Conservation (phyloP, 2,797 vertebrate species). For the Tenualosa thibaudeaui region DNA sequence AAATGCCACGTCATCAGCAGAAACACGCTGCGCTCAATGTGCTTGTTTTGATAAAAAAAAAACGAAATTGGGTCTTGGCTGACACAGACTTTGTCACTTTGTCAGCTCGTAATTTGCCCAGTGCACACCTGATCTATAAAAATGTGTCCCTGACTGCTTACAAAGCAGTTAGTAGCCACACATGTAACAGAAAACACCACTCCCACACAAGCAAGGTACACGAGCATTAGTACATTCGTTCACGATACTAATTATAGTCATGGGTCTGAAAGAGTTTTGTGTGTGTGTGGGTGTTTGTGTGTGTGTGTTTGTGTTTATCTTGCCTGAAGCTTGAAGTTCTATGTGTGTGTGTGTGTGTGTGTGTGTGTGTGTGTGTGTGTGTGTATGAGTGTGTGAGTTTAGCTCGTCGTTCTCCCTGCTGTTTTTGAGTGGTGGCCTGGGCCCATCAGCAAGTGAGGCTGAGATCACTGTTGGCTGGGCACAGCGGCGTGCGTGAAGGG, state of each 20-base stretch:
- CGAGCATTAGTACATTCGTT: neutral
- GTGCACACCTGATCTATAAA: constrained; percentile 48
- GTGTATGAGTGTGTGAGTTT: too few species aligned
- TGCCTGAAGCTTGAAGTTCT: too few species aligned
- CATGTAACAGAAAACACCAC: neutral
- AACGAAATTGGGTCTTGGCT: constrained; percentile 37
- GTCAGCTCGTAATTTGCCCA: constrained; percentile 54
- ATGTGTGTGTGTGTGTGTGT: too few species aligned
- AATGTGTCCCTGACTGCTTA: constrained; percentile 41
- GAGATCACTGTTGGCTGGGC: neutral
- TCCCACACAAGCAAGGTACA: neutral
- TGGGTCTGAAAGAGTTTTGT: neutral
- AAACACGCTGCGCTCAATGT: constrained; percentile 29
- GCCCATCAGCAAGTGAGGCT: too few species aligned
- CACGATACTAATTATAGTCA: neutral
- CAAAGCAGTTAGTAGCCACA: constrained; percentile 30
- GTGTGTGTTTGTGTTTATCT: neutral
- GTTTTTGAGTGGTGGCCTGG: too few species aligned
- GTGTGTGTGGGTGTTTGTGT: neutral
- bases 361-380: too few species aligned
- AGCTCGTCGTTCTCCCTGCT: too few species aligned
- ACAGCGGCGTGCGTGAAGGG: neutral
- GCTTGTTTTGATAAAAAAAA: constrained; percentile 46
- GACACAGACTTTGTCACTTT: constrained; percentile 29
- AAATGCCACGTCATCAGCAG: neutral